phyloP scores from a whole-genome alignment of 2,888 invertebrate species.

The Falcaria lacertinaria region DNA sequence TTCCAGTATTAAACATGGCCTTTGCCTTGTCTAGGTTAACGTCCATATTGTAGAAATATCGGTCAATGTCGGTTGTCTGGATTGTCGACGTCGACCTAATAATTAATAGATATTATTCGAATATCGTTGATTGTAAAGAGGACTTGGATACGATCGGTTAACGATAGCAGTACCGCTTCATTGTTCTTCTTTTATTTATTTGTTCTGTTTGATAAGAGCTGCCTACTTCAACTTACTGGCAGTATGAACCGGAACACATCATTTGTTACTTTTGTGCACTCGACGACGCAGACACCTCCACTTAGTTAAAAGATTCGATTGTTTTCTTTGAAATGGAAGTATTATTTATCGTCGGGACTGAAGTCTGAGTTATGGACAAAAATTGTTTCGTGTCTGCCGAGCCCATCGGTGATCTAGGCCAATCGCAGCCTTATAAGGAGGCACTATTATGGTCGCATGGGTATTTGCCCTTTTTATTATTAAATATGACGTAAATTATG shows the following conservation, averaged over 20 bases:
- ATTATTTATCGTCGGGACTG: conserved; percentile 34
- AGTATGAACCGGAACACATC: conserved; percentile 60
- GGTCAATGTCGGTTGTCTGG: too few species aligned
- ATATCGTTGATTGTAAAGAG: conserved; percentile 42
- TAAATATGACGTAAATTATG: conserved; percentile 1
- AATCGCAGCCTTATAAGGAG: conserved; percentile 61
- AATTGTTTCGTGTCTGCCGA: conserved; percentile 53
- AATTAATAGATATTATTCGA: not conserved
- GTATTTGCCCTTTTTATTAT: conserved; percentile 18
- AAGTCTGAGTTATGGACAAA: conserved; percentile 51
- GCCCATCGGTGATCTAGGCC: conserved; percentile 58
- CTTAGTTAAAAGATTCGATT: conserved; percentile 60
- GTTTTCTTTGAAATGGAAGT: conserved; percentile 46
- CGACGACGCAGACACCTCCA: conserved; percentile 41
- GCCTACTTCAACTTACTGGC: conserved; percentile 59
- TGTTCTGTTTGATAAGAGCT: conserved; percentile 72
- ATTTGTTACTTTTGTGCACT: conserved; percentile 59
- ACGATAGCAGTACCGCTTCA: conserved; percentile 58
- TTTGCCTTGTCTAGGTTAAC: too few species aligned
- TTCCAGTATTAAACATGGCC: too few species aligned
- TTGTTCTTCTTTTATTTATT: conserved; percentile 74
- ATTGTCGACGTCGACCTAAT: too few species aligned
- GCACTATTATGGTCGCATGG: conserved; percentile 48
- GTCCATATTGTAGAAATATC: too few species aligned
- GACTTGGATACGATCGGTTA: conserved; percentile 38